Evolutionary conservation across 2,888 invertebrate genomes (phyloP).

Genomic region (Sicus ferrugineus): DNA sequence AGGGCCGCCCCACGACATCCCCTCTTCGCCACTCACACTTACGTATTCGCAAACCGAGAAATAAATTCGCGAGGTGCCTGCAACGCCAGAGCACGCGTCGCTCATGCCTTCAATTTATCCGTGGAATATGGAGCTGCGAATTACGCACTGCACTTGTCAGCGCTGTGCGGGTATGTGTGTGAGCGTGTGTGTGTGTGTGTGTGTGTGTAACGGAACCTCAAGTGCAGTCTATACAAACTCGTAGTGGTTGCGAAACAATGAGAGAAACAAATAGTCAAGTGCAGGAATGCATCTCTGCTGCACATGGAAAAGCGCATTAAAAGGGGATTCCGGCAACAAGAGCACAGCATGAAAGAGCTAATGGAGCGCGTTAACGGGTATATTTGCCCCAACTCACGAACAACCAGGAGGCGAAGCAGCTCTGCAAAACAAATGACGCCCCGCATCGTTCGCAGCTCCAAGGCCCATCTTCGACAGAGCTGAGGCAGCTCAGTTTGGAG

Average conservation of each 20-base stretch:
- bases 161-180: slow-evolving; percentile 5
- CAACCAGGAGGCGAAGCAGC: no score
- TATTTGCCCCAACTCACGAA: background rate
- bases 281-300: no score
- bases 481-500: no score
- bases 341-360: background rate
- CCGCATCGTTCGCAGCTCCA: no score
- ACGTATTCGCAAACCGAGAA: background rate
- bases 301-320: background rate
- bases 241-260: slow-evolving; percentile 7
- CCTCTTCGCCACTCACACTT: background rate
- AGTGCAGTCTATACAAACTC: slow-evolving; percentile 19
- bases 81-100: no score
- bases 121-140: slow-evolving; percentile 29
- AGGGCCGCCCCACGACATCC: background rate
- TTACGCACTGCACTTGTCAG: slow-evolving; percentile 24
- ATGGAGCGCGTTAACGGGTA: background rate
- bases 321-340: background rate
- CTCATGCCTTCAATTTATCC: slow-evolving; percentile 34
- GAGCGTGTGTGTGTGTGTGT: background rate
- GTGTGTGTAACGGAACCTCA: background rate
- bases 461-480: no score
- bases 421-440: no score
- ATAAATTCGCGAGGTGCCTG: background rate
- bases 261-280: background rate